Base-by-base conservation (phyloP, 35 echinoderm and acorn worm genomes). In the Ophiothrix spiculata region DNA sequence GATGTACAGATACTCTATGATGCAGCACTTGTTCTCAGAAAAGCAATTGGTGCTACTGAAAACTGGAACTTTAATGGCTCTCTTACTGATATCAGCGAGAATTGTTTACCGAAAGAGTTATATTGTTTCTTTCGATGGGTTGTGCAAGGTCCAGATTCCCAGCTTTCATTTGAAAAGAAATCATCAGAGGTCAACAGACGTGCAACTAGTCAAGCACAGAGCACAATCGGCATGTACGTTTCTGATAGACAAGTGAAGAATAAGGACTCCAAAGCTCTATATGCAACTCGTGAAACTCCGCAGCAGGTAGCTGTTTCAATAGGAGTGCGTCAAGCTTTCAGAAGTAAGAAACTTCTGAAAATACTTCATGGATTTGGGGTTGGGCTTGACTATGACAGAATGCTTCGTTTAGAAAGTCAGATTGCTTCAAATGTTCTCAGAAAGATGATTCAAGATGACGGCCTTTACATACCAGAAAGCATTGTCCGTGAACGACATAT, bases 401-500 rank as follows among this genome's bases (percentile, higher is more conserved):
- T 89, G 19, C 35, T 89, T 1, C 31, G 86, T 6, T 33, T 88
- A 16, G 86, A 83, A 45, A 89, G 79, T 29, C 87, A 89, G 31
- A 1, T 89, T 28, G 87, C 87, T 73, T 60, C 36, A 42, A 25
- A 42, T 13, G 79, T 89, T 21, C 33, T 86, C 63, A 46, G 21
- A 54, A 8, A 21, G 21, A 54, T 54, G 45, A 8, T 54, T 54
- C 45, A 11, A 54, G 21, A 54, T 54, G 45, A 54, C 21, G 21
- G 45, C 8, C 8, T 54, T 21, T 54, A 54, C 45, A 54, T 54
- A 8, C 45, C 45, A 54, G 8, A 8, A 11, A 21, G 21, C 21
- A 54, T 54, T 11, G 45, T 54, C 8, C 45, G 21, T 54, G 45
- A 21, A 21, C 45, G 21, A 8, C 45, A 54, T 54, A 21, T 54